These are phyloP conservation scores for Pristionchus fissidentatus DNA, from an alignment of 2,888 invertebrate species.

Conservation along the genomic window DNA sequence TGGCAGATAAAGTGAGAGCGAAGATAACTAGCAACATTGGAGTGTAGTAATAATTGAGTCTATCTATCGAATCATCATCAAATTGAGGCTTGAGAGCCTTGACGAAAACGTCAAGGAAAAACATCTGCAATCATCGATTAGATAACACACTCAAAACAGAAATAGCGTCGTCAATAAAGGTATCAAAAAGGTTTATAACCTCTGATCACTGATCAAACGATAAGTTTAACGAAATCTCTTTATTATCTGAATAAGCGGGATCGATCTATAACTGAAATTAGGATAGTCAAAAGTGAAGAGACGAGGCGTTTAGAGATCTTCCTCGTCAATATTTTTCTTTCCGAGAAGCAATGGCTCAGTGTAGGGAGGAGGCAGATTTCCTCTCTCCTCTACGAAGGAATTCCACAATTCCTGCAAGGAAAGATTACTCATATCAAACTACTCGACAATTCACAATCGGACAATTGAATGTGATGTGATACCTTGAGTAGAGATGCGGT, in stretches of 20 bases:
- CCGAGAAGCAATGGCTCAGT: constrained; percentile 60
- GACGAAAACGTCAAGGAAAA: constrained; percentile 75
- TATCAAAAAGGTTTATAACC: constrained; percentile 22
- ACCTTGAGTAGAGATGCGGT: constrained; percentile 63
- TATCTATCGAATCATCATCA: constrained; percentile 74
- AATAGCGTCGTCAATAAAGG: background rate
- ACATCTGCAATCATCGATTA: constrained; percentile 59
- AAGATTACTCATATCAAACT: background rate
- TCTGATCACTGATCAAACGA: background rate
- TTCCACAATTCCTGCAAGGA: constrained; percentile 62
- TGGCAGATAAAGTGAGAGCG: constrained; percentile 73
- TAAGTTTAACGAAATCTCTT: background rate
- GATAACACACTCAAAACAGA: background rate
- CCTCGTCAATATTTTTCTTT: constrained; percentile 48
- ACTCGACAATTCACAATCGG: background rate
- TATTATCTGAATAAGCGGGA: background rate
- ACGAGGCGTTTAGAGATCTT: constrained; percentile 25
- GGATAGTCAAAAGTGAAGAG: background rate
- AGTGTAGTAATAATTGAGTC: constrained; percentile 75
- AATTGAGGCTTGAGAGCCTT: constrained; percentile 74
- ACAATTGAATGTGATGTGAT: background rate
- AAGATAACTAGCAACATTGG: constrained; percentile 75
- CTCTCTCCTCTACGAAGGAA: constrained; percentile 58
- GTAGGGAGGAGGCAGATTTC: constrained; percentile 54
- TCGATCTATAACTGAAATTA: background rate